Evolutionary conservation across 2,888 invertebrate genomes (phyloP).

Genomic region (Steinernema carpocapsae): DNA sequence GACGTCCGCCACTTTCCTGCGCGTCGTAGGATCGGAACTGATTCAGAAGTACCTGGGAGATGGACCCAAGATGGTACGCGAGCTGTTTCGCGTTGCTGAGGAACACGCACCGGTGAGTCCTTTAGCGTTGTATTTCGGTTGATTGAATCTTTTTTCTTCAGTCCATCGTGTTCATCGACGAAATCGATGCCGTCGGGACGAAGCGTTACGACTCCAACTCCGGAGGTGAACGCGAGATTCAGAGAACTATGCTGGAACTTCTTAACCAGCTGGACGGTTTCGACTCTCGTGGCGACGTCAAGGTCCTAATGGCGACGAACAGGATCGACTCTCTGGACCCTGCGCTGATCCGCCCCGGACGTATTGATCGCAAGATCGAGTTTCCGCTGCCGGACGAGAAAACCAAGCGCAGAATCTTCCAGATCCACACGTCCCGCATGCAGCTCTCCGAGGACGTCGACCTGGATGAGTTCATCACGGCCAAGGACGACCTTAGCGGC

Average conservation of each 20-base stretch:
- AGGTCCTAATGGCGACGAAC: constrained; percentile 96
- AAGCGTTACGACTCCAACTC: constrained; percentile 98
- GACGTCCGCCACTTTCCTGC: constrained; percentile 95
- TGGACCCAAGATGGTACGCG: constrained; percentile 95
- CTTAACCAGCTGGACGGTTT: constrained; percentile 98
- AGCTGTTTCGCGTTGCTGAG: constrained; percentile 97
- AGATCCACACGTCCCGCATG: constrained; percentile 97
- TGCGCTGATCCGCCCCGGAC: constrained; percentile 94
- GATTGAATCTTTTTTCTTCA: constrained; percentile 39
- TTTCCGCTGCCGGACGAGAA: constrained; percentile 99
- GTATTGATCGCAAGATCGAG: constrained; percentile 98
- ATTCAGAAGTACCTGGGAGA: constrained; percentile 98
- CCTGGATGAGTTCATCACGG: constrained; percentile 94
- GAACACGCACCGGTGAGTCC: constrained; percentile 84
- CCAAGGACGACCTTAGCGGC: constrained; percentile 98
- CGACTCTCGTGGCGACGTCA: constrained; percentile 93
- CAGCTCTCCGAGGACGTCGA: constrained; percentile 95
- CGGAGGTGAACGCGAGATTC: constrained; percentile 98
- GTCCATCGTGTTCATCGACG: constrained; percentile 98
- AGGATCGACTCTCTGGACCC: constrained; percentile 98
- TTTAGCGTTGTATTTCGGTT: background rate
- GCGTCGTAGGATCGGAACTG: constrained; percentile 98
- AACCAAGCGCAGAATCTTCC: constrained; percentile 80
- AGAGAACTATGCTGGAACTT: constrained; percentile 97
- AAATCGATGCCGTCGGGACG: constrained; percentile 98